These are phyloP conservation scores for Myiothlypis chrysogaster DNA, from an alignment of 2,797 vertebrate species.

Conservation along the genomic window DNA sequence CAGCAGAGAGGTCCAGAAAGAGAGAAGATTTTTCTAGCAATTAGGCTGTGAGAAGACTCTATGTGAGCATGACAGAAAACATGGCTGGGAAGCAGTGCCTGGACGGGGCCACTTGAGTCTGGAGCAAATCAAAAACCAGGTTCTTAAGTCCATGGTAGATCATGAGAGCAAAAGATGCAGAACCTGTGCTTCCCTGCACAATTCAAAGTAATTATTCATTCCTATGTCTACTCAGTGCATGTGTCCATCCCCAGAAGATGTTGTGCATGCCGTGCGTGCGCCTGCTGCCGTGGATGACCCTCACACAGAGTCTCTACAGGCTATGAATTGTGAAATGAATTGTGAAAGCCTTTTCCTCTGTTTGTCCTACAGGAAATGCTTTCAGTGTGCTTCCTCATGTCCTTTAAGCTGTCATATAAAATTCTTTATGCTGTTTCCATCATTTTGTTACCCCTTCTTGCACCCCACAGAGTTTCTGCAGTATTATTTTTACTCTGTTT, in stretches of 20 bases:
- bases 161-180: not conserved
- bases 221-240: not conserved
- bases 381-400: not conserved
- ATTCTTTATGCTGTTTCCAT: not conserved
- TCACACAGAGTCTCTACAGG: not conserved
- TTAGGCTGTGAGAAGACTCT: accelerated
- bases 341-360: not conserved
- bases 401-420: not conserved
- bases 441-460: not conserved
- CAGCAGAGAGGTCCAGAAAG: not conserved
- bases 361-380: not conserved
- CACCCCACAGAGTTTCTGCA: not conserved
- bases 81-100: not conserved
- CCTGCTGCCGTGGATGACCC: not conserved
- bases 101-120: not conserved
- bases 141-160: not conserved
- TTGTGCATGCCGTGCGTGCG: accelerated
- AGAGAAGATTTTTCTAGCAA: not conserved
- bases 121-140: not conserved
- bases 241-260: not conserved
- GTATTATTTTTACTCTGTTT: not conserved
- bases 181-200: not conserved
- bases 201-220: not conserved
- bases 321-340: not conserved
- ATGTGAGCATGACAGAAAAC: not conserved